Evolutionary conservation across 1,140 invertebrate genomes (phyloP), one percentile per base, ranked within the genome.

Genomic region (Anagrus nilaparvatae): DNA sequence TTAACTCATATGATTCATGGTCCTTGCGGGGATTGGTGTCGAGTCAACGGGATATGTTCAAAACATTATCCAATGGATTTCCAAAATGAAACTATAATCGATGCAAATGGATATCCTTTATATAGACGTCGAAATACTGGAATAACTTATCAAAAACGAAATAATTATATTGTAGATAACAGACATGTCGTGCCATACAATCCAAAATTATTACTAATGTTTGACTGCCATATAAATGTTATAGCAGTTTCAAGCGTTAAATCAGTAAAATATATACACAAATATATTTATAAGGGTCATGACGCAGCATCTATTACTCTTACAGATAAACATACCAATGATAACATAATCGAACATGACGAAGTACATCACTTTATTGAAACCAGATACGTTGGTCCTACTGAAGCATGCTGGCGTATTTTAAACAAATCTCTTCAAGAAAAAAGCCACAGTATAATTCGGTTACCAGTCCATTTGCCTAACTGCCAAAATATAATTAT

Each of bases 1-100:
- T 61, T 43, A 16, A 54, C 30, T 31, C 57, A 58, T 35, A 67
- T 69, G 66, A 67, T 72, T 40, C 50, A 60, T 49, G 53, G 53
- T 12, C 48, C 44, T 6, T 52, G 52, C 29, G 48, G 44, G 5
- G 36, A 53, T 28, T 53, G 58, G 5, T 67, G 65, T 37, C 58
- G 61, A 55, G 29, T 25, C 16, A 38, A 57, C 38, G 53, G 48
- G n/a, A 51, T 55, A 37, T 67, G 65, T 50, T 47, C 52, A 0
- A 68, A 70, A 48, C 25, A 43, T n/a, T 69, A 47, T 51, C 64
- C 61, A 16, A 49, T 47, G 48, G 35, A 14, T 14, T 58, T 65
- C 40, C 32, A 50, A 8, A 27, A 41, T 20, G 50, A 54, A 35
- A 63, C 60, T 25, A 27, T 46, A 18, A 51, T 55, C 25, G 50